Evolutionary conservation across 1,140 invertebrate species (phyloP).

Genomic region (Caenorhabditis briggsae): DNA sequence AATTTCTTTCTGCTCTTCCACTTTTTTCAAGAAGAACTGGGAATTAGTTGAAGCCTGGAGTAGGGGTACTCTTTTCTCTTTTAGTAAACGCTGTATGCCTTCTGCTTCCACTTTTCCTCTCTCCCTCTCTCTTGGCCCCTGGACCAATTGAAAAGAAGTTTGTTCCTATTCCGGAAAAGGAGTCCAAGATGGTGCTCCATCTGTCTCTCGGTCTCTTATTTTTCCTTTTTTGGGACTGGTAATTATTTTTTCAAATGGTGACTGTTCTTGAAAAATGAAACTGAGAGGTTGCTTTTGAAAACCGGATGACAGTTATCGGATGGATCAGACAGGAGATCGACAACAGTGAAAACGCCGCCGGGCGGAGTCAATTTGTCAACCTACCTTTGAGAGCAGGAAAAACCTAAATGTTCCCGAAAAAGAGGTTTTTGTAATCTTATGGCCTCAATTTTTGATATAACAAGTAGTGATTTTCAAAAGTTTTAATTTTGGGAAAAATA

Average conservation of each 20-base stretch:
- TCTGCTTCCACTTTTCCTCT: not conserved
- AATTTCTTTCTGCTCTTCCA: constrained; percentile 21
- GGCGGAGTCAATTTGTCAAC: too few species aligned
- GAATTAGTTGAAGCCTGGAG: constrained; percentile 24
- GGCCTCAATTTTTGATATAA: too few species aligned
- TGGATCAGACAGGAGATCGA: too few species aligned
- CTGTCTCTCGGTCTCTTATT: not conserved
- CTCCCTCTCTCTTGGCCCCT: not conserved
- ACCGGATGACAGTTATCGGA: too few species aligned
- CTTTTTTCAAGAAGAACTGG: constrained; percentile 4
- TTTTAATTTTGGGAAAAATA: too few species aligned
- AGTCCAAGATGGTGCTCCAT: not conserved
- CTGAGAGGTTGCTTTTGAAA: too few species aligned
- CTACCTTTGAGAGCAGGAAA: too few species aligned
- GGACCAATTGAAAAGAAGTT: constrained; percentile 45
- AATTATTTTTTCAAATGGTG: constrained; percentile 17
- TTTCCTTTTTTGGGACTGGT: not conserved
- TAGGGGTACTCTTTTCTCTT: constrained; percentile 13
- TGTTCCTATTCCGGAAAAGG: constrained; percentile 38
- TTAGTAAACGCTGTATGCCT: constrained; percentile 19
- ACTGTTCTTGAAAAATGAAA: not conserved
- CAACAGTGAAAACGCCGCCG: too few species aligned
- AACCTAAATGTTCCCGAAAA: too few species aligned
- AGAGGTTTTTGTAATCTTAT: too few species aligned
- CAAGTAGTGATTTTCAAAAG: too few species aligned